phyloP scores from a whole-genome alignment of 2,113 vertebrate genomes.

The Climacteris rufus region DNA sequence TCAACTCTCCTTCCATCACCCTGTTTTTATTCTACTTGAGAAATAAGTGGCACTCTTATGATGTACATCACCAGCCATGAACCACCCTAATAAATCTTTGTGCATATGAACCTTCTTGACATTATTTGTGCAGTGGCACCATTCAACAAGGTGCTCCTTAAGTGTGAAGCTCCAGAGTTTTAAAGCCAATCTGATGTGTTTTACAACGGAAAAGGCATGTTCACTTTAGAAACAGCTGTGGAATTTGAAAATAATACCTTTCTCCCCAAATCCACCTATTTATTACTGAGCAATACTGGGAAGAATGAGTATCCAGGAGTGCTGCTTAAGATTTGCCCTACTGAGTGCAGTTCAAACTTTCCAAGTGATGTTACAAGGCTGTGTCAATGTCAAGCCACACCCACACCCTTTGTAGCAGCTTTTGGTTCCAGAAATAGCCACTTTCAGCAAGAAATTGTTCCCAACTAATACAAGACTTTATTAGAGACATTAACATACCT shows the following conservation, averaged over 20 bases:
- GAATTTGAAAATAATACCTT: neutral
- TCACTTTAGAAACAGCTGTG: neutral
- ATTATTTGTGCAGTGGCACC: neutral
- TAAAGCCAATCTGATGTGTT: neutral
- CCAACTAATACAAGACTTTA: neutral
- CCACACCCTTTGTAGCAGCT: neutral
- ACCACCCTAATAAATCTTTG: neutral
- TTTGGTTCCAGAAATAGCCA: neutral
- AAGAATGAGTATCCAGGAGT: neutral
- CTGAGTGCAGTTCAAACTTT: neutral
- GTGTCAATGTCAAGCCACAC: neutral
- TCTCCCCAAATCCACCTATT: neutral
- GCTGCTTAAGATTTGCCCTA: neutral
- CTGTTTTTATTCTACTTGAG: neutral
- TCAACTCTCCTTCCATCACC: neutral
- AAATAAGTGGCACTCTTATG: neutral
- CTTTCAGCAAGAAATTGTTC: neutral
- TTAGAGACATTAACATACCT: neutral
- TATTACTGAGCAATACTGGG: neutral
- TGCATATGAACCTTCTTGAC: neutral
- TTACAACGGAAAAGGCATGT: neutral
- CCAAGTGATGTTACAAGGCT: neutral
- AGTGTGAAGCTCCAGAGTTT: neutral
- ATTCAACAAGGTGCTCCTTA: neutral
- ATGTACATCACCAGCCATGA: neutral